A percentile compares a stretch with the other conserved stretches of the same genome.
Conservation (phyloP, 2,113 vertebrate species). For the Malaclemys terrapin region DNA sequence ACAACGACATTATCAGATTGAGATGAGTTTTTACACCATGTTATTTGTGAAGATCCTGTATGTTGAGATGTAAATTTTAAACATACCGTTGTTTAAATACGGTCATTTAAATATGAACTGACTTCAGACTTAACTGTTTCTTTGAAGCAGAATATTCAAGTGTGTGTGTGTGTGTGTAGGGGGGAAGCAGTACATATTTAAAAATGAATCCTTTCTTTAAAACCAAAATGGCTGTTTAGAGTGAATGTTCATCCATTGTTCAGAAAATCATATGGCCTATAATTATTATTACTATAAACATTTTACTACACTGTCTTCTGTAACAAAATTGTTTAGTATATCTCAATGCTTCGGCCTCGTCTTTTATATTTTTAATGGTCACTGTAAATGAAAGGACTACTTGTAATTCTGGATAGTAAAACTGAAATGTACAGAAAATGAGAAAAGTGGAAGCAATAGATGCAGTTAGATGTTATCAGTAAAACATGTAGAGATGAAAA, state of each 20-base stretch:
- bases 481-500: not conserved
- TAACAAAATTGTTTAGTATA: not conserved
- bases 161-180: no score
- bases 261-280: not conserved
- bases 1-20: not conserved
- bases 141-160: not conserved
- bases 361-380: slow-evolving; percentile 1
- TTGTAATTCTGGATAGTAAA: slow-evolving; percentile 11
- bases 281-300: not conserved
- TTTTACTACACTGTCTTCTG: not conserved
- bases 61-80: not conserved
- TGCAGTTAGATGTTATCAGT: not conserved
- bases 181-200: not conserved
- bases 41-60: not conserved
- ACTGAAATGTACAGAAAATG: slow-evolving; percentile 17
- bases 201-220: not conserved
- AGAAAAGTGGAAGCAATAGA: not conserved
- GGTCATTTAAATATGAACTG: not conserved
- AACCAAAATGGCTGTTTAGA: not conserved
- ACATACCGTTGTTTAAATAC: not conserved
- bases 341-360: not conserved
- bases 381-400: not conserved
- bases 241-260: not conserved
- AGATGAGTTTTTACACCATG: not conserved
- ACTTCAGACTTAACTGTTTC: not conserved